phyloP scores from a whole-genome alignment of 2,797 vertebrate species.

The Rachycentron canadum region DNA sequence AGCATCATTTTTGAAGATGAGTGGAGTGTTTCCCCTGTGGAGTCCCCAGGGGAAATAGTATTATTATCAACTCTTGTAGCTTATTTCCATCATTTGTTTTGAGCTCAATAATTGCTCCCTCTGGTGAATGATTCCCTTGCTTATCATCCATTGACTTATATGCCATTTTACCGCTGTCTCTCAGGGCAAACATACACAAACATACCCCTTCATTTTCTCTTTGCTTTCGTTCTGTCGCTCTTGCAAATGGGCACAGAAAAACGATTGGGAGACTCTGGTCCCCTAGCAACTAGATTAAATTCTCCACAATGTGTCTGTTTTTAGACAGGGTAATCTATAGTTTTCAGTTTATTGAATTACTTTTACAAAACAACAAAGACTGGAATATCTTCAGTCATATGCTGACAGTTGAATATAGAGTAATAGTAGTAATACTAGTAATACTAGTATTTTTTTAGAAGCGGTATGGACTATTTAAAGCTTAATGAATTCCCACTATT shows the following conservation, averaged over 20 bases:
- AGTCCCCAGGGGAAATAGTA: slow-evolving; percentile 39
- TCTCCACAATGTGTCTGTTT: slow-evolving; percentile 49
- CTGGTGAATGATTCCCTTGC: slow-evolving; percentile 71
- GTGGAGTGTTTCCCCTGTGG: slow-evolving; percentile 5
- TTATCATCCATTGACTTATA: slow-evolving; percentile 55
- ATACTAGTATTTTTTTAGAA: background rate
- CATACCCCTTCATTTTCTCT: slow-evolving; percentile 38
- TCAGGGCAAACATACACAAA: slow-evolving; percentile 61
- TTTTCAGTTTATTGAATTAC: slow-evolving; percentile 38
- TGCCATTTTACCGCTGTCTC: slow-evolving; percentile 59
- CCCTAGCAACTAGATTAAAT: slow-evolving; percentile 76
- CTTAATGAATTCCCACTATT: slow-evolving; percentile 34
- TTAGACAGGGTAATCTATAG: slow-evolving; percentile 48
- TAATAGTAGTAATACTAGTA: background rate
- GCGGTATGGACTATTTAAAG: slow-evolving; percentile 50
- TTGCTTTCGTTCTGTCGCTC: slow-evolving; percentile 16
- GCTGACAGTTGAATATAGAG: background rate
- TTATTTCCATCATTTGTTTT: slow-evolving; percentile 82
- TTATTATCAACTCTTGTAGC: slow-evolving; percentile 67
- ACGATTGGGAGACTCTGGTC: slow-evolving; percentile 53
- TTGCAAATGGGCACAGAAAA: slow-evolving; percentile 42
- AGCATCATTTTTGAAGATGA: background rate
- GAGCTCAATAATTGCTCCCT: slow-evolving; percentile 83
- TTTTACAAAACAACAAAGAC: slow-evolving; percentile 24
- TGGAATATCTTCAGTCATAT: slow-evolving; percentile 24